Base-by-base conservation (phyloP, 2,888 invertebrate species). In the Tetranychus truncatus region DNA sequence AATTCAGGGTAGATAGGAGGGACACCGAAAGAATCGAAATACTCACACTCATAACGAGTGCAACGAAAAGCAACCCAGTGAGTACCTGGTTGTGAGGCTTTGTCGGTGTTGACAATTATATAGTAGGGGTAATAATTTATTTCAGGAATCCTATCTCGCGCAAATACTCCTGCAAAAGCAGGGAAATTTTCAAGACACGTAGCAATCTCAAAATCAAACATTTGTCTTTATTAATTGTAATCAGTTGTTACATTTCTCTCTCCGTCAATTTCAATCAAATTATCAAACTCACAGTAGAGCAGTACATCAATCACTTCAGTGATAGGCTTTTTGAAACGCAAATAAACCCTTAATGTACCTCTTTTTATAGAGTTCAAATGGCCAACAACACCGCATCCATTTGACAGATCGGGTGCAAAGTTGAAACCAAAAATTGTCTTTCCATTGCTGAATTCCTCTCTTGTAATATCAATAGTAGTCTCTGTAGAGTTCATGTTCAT, bases 21-120 rank as follows among this genome's bases (percentile, higher is more conserved):
- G 1, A 75, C 20, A 15, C 75, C 75, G 34, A n/a, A 75, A 3
- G 74, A 69, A 55, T 75, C 75, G 69, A 75, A 75, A n/a, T 75
- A 75, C 45, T 75, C 75, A 2, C 73, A 46, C 4, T 46, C 69
- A 75, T 74, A 15, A 3, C 9, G n/a, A 1, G 34, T 9, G 0
- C 15, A 6, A 7, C n/a, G 45, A 4, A 75, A 69, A 11, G 74
- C 73, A 1, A 75, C 21, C 75, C 75, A 75, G n/a, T 75, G 75
- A 21, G n/a, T 18, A 1, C 75, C 75, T n/a, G 74, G 69, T 8
- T 69, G 5, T 18, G 0, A 1, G 9, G 24, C n/a, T 8, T 20
- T 7, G 69, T 75, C 66, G 0, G 75, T 75, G 44, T 75, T 75
- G 2, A 71, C 69, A 8, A 75, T 21, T 1, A 73, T 11, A 46